A percentile compares a stretch with the other conserved stretches of the same genome.
phyloP scores from a whole-genome alignment of 2,797 vertebrate species.

The Helicolenus hilgendorfi region DNA sequence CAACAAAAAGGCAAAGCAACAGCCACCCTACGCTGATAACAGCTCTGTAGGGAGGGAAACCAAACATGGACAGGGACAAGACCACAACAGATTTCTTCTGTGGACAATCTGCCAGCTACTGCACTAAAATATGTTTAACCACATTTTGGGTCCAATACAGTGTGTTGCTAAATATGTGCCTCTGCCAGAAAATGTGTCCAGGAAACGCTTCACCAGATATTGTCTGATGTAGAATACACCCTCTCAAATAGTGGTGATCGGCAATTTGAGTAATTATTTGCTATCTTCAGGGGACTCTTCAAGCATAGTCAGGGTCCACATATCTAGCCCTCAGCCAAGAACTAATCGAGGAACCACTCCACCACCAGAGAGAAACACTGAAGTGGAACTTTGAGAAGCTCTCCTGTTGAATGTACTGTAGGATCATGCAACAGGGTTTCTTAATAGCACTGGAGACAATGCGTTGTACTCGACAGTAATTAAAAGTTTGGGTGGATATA shows the following conservation, averaged over 20 bases:
- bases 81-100: constrained; percentile 1
- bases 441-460: not conserved
- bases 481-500: not conserved
- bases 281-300: not conserved
- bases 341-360: not conserved
- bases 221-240: not conserved
- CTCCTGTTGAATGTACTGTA: not conserved
- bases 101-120: not conserved
- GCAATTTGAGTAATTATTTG: not conserved
- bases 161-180: not conserved
- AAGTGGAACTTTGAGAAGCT: not conserved
- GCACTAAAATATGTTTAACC: constrained; percentile 11
- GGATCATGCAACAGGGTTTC: not conserved
- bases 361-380: not conserved
- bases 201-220: not conserved
- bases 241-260: not conserved
- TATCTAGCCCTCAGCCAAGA: not conserved
- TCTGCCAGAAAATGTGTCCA: constrained; percentile 12
- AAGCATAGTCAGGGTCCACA: not conserved
- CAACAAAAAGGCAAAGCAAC: not conserved
- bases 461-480: not conserved
- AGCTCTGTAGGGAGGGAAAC: not conserved
- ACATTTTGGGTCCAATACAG: constrained; percentile 5
- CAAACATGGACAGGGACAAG: not conserved
- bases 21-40: not conserved